phyloP scores from a whole-genome alignment of 2,888 invertebrate species.

The Campoplex capitator region DNA sequence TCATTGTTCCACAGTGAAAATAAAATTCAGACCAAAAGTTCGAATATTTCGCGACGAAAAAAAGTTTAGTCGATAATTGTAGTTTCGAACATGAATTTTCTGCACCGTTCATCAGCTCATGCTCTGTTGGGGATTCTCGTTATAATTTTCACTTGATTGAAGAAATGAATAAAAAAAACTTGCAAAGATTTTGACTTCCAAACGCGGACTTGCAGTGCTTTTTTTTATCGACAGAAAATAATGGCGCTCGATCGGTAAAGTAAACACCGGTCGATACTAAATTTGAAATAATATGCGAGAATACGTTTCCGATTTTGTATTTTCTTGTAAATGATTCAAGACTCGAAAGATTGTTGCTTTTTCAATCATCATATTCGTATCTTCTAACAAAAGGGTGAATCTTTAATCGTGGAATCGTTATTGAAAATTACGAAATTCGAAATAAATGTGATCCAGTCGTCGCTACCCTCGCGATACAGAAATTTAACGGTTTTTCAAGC shows the following conservation, averaged over 20 bases:
- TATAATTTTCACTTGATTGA: not conserved
- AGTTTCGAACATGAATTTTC: no score
- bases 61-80: not conserved
- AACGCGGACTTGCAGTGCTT: not conserved
- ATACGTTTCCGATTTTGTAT: not conserved
- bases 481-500: not conserved
- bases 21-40: not conserved
- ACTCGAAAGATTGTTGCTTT: no score
- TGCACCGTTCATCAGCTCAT: not conserved
- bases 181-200: no score
- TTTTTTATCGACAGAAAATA: not conserved
- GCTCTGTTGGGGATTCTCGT: not conserved
- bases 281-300: no score
- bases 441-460: not conserved
- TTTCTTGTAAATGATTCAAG: no score
- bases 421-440: not conserved
- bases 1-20: not conserved
- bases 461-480: not conserved
- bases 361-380: not conserved
- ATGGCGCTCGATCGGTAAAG: not conserved
- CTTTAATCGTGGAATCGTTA: not conserved
- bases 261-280: not conserved
- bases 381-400: not conserved
- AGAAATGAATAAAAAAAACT: not conserved
- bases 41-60: not conserved